Evolutionary conservation across 1,140 invertebrate species (phyloP).

Genomic region (Liolophura sinensis): DNA sequence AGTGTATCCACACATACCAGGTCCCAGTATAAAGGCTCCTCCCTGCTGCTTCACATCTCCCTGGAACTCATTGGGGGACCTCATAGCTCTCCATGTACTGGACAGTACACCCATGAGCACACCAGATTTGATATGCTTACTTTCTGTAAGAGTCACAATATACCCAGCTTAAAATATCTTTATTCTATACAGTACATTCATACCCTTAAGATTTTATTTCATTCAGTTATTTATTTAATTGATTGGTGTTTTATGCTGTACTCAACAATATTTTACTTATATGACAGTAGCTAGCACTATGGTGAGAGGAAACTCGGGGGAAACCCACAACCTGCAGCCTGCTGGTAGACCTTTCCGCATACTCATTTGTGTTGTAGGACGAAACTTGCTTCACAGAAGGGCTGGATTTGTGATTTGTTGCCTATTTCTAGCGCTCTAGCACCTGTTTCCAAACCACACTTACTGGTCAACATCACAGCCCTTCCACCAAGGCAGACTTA

Average conservation of each 20-base stretch:
- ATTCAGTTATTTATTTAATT: no score
- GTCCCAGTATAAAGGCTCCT: constrained; percentile 42
- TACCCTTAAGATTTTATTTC: no score
- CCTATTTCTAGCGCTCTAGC: neutral
- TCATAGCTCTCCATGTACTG: constrained; percentile 46
- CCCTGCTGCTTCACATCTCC: constrained; percentile 47
- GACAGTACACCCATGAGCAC: constrained; percentile 34
- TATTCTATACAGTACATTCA: no score
- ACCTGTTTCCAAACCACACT: neutral
- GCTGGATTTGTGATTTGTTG: neutral
- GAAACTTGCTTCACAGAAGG: no score
- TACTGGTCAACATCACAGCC: neutral
- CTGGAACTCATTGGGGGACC: constrained; percentile 31
- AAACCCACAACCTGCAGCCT: no score
- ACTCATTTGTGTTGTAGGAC: no score
- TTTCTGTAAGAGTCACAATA: constrained; percentile 25
- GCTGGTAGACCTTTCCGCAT: no score
- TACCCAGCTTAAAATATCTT: no score
- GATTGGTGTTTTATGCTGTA: no score
- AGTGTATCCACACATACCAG: constrained; percentile 27
- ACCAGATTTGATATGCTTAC: constrained; percentile 46
- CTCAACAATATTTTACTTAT: no score
- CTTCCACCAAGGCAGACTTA: neutral
- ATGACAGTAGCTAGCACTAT: no score
- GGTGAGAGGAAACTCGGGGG: no score